Conservation (phyloP, 2,797 vertebrate genomes). For the Ctenochaetus hawaiiensis region DNA sequence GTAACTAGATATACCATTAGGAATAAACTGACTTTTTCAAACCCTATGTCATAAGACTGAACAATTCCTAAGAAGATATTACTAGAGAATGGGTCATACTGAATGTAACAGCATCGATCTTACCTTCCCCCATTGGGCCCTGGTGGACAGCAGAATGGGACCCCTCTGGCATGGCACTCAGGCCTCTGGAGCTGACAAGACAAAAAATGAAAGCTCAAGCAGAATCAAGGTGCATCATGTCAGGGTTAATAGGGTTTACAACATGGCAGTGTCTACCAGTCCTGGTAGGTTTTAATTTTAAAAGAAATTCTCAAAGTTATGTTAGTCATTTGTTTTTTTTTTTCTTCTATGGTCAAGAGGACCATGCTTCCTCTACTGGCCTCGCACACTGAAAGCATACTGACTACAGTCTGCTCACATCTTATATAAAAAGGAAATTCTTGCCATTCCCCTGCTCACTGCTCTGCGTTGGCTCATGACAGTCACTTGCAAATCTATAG, state of each 20-base stretch:
- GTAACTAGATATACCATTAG: slow-evolving; percentile 48
- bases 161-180: slow-evolving; percentile 87
- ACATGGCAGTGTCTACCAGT: slow-evolving; percentile 18
- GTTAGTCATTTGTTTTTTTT: neutral
- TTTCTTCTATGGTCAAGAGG: slow-evolving; percentile 14
- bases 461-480: slow-evolving; percentile 65
- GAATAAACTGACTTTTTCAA: slow-evolving; percentile 29
- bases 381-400: slow-evolving; percentile 32
- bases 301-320: slow-evolving; percentile 5
- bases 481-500: slow-evolving; percentile 62
- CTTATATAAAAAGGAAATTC: slow-evolving; percentile 73
- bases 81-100: neutral
- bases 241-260: slow-evolving; percentile 26
- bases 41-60: slow-evolving; percentile 24
- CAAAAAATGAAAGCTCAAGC: slow-evolving; percentile 60
- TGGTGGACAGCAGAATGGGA: slow-evolving; percentile 79
- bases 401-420: slow-evolving; percentile 50
- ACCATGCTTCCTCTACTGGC: slow-evolving; percentile 41
- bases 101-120: slow-evolving; percentile 44
- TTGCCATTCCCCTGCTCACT: slow-evolving; percentile 74
- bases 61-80: slow-evolving; percentile 34
- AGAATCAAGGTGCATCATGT: slow-evolving; percentile 30
- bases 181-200: slow-evolving; percentile 78
- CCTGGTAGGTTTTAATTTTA: neutral
- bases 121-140: slow-evolving; percentile 89